Conservation (phyloP, 2,888 invertebrate genomes). For the Nephrocerus scutellatus region DNA sequence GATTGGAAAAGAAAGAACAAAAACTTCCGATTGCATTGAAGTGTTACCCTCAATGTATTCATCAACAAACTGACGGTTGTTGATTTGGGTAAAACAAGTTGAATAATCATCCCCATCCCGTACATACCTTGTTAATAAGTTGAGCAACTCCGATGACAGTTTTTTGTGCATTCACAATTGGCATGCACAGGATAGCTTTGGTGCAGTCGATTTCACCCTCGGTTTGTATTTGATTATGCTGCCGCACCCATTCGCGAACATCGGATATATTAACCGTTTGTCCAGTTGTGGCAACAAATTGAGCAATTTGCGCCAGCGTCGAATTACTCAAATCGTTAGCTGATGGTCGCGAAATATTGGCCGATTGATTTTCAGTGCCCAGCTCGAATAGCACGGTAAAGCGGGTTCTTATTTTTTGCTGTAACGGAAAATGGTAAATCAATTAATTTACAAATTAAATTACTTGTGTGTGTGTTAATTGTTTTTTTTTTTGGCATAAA, state of each 20-base stretch:
- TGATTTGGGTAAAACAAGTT: too few species aligned
- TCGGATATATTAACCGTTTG: conserved; percentile 88
- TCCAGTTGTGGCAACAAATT: conserved; percentile 79
- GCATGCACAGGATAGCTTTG: conserved; percentile 83
- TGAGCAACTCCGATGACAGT: conserved; percentile 87
- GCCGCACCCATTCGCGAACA: conserved; percentile 71
- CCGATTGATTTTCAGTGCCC: conserved; percentile 62
- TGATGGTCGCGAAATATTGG: conserved; percentile 57
- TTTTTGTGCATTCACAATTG: conserved; percentile 84
- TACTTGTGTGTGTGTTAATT: conserved; percentile 2
- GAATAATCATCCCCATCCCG: too few species aligned
- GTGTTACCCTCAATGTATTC: too few species aligned
- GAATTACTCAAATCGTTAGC: conserved; percentile 59
- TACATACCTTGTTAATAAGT: conserved; percentile 74
- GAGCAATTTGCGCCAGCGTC: conserved; percentile 74
- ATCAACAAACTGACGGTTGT: too few species aligned
- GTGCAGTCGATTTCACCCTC: conserved; percentile 62
- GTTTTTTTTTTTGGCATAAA: background rate
- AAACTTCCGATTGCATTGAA: too few species aligned
- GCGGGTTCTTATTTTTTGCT: conserved; percentile 51
- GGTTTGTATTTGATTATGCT: conserved; percentile 51
- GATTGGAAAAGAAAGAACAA: too few species aligned
- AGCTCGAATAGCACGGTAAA: conserved; percentile 84
- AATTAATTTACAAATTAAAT: conserved; percentile 8
- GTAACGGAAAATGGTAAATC: conserved; percentile 7